Evolutionary conservation across 2,113 vertebrate genomes (phyloP).

Genomic region (Zosterops hypoxanthus): DNA sequence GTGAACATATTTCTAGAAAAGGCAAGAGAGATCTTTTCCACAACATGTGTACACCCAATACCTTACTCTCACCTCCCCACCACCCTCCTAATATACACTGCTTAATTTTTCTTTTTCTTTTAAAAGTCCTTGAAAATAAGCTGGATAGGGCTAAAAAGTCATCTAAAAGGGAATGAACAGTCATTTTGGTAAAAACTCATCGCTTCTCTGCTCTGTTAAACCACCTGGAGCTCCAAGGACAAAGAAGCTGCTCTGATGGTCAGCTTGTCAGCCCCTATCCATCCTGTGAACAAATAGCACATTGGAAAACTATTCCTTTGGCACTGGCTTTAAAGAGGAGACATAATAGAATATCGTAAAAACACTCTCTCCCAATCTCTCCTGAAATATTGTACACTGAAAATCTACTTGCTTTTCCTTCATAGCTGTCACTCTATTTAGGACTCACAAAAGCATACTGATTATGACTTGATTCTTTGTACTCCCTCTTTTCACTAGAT

Average conservation of each 20-base stretch:
- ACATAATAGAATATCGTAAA: constrained; percentile 44
- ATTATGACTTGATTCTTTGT: constrained; percentile 38
- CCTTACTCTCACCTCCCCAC: background rate
- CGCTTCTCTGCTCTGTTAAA: constrained; percentile 5
- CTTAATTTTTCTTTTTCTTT: background rate
- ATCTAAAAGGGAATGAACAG: constrained; percentile 29
- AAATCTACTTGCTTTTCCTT: constrained; percentile 31
- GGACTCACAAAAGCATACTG: constrained; percentile 30
- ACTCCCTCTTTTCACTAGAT: background rate
- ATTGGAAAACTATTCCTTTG: constrained; percentile 19
- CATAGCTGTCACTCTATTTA: background rate
- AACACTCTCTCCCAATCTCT: constrained; percentile 17
- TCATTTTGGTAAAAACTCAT: background rate
- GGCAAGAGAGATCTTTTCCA: background rate
- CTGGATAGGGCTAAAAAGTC: background rate
- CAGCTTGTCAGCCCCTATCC: constrained; percentile 43
- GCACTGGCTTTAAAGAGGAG: constrained; percentile 16
- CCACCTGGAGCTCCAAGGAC: constrained; percentile 63
- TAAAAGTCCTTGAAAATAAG: background rate
- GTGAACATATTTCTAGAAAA: background rate
- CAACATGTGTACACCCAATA: fast-evolving
- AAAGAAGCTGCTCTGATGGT: constrained; percentile 55
- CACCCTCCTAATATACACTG: background rate
- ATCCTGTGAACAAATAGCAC: constrained; percentile 58
- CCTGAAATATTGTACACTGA: constrained; percentile 34